Evolutionary conservation across 2,888 invertebrate genomes (phyloP), one percentile per base, ranked within the genome.

Genomic region (Agrochola macilenta): DNA sequence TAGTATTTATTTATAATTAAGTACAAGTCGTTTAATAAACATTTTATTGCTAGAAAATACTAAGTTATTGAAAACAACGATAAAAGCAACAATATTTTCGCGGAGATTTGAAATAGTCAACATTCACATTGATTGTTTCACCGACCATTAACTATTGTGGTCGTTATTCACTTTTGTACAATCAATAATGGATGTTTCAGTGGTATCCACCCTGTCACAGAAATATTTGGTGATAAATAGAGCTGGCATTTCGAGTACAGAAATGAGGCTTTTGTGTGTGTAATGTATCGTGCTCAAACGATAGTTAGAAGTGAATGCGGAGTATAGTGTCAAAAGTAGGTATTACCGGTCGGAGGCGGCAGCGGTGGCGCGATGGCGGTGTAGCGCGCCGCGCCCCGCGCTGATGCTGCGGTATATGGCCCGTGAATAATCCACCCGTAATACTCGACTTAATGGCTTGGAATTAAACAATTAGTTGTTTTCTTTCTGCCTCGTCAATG

Each of bases 381-480:
- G 85, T 86, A 87, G 81, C 84, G 87, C 85, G 85, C 89, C 91
- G 89, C 88, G 86, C 88, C 90, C 93, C 91, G 92, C 93, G 92
- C 92, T 92, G 93, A 92, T 94, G 94, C 94, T 93, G 94, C 93
- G 94, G 91, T 95, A 95, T 95, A 96, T 96, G 95, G 94, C 89
- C 94, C 96, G 96, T 96, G 94, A 96, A 94, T 96, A 96, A 96
- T 96, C 95, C 94, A 89, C 92, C 94, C 94, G 93, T 96, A 96
- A 96, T 96, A 96, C 95, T 94, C 93, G 91, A 94, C 91, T 94
- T 95, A 96, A 96, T 96, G 96, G 95, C 90, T 94, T 93, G 96
- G 96, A 96, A 96, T 95, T 96, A 95, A 96, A 95, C 95, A 96
- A 96, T 96, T 96, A 96, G 95, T 95, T 95, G 94, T 95, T 95